Evolutionary conservation across 2,888 invertebrate species (phyloP), one percentile per base, ranked within the genome.

Genomic region (Oscheius sp.): DNA sequence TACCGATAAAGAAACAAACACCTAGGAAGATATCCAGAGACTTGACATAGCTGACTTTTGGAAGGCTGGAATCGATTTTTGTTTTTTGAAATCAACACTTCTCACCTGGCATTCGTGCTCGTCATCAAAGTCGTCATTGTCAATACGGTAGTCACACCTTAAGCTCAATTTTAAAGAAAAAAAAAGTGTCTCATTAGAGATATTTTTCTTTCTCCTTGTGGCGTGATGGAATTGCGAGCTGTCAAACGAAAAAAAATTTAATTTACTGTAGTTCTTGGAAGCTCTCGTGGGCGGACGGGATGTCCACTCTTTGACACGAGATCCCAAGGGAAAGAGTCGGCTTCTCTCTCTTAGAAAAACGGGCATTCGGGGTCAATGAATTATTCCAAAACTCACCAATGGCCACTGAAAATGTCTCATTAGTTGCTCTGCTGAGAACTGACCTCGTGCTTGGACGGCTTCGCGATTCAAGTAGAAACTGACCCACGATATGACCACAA

Each of bases 101-200:
- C n/a, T n/a, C n/a, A n/a, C n/a, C n/a, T n/a, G n/a, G 87, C 85
- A 73, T 87, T 87, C 3, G 87, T 88, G 53, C 83, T 84, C 2
- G 87, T 87, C 81, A 88, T 87, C 64, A 87, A 76, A 1, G 87
- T 88, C 5, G 87, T 88, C 86, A 87, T 87, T 12, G 87, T 88
- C 46, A 87, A 78, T 25, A 87, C 87, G n/a, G 87, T 87, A 15
- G 87, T 88, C 48, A 87, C 87, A 3, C 87, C 86, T 82, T 67
- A 31, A 79, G 48, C 27, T 20, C n/a, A 20, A 58, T n/a, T 20
- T 27, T 15, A 53, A 53, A 15, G 6, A 8, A 27, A 10, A 10
- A 48, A 37, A 37, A 37, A 37, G 8, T 37, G 15, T 15, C 15
- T 37, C 8, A 37, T 10, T 10, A 29, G 33, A 48, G 23, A 27